Evolutionary conservation across 2,888 invertebrate genomes (phyloP), one percentile per base, ranked within the genome.

Genomic region (Lochmaea capreae): DNA sequence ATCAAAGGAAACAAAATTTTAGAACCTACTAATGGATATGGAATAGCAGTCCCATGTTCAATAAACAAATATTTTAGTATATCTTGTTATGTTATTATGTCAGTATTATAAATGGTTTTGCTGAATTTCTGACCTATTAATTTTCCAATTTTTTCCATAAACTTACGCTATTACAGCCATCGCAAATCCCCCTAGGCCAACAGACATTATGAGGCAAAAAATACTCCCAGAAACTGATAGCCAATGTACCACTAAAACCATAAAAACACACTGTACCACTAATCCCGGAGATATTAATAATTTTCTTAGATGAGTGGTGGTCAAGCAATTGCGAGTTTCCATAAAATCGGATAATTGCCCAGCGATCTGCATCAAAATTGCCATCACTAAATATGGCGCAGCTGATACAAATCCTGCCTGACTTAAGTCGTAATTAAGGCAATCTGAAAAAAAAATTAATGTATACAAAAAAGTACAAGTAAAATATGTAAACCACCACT

Each of bases 371-470:
- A 97, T 88, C 6, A 94, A 90, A 49, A 95, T 88, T 0, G 95
- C 94, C 96, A 97, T 96, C 0, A 93, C 93, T 26, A 97, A 86
- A 85, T 97, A 97, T 0, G 97, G 97, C 57, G 97, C 88, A 0
- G 96, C 96, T 0, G 97, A 93, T 66, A 96, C 85, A 83, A 94
- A 92, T 8, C 97, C 97, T 6, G 95, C 93, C 84, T 95, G 91
- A 10, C 93, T 91, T 66, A 95, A 88, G 82, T 94, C 90, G 85
- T 93, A 94, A 78, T 91, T 88, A 77, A 93, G 89, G 0, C 92
- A 92, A 81, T 95, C 95, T 94, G 85, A 18, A 88, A 75, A 8
- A 33, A 33, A 33, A 8, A 33, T 0, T 33, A 52, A 57, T 18
- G 3, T n/a, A 46, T 54, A 57, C 11, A 9, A 46, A 6, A 39